phyloP scores from a whole-genome alignment of 2,888 invertebrate genomes.

The Apamea crenata region DNA sequence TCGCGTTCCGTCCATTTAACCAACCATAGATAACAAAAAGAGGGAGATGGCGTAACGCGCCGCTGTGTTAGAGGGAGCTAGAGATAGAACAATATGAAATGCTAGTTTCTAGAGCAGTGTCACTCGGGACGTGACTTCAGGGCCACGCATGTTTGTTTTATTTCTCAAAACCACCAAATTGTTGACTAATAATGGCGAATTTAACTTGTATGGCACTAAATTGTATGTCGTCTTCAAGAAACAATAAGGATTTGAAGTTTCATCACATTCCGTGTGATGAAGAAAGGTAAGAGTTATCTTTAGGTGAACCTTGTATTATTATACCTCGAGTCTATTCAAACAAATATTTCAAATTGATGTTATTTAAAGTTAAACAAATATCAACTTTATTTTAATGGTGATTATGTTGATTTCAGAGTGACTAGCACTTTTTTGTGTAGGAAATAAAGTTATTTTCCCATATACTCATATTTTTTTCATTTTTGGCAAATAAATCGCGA shows the following conservation, averaged over 20 bases:
- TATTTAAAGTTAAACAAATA: no score
- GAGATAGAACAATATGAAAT: conserved; percentile 2
- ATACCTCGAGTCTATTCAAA: no score
- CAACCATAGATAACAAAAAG: conserved; percentile 7
- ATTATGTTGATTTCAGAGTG: no score
- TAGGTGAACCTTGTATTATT: background rate
- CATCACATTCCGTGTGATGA: conserved; percentile 20
- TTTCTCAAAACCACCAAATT: background rate
- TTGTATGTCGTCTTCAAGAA: conserved; percentile 14
- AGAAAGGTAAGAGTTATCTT: conserved; percentile 13
- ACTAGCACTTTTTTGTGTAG: no score
- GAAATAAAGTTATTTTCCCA: no score
- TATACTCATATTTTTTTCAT: no score
- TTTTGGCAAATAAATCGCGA: no score
- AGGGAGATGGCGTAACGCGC: conserved; percentile 4
- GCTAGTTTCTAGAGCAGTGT: conserved; percentile 7
- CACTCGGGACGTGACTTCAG: conserved; percentile 11
- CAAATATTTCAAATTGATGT: no score
- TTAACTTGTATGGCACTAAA: conserved; percentile 10
- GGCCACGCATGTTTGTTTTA: conserved; percentile 15
- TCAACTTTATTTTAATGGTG: no score
- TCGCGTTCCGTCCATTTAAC: background rate
- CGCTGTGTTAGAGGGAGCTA: conserved; percentile 7
- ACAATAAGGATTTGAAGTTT: conserved; percentile 15
- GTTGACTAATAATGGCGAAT: conserved; percentile 6